Evolutionary conservation across 2,113 vertebrate species (phyloP).

Genomic region (Ibidorhyncha struthersii): DNA sequence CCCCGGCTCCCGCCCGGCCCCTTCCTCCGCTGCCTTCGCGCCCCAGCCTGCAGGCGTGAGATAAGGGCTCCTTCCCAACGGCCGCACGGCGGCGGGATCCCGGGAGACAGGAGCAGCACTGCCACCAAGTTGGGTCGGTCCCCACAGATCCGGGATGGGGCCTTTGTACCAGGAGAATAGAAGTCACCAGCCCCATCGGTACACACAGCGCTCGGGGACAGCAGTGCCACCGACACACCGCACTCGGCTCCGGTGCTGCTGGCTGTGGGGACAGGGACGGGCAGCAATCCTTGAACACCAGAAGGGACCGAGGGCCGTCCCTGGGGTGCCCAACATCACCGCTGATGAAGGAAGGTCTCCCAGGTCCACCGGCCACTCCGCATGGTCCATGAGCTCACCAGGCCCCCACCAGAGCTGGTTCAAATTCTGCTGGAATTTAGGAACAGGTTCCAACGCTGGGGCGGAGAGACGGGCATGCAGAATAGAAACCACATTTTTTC

Average conservation of each 20-base stretch:
- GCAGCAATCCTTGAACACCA: neutral
- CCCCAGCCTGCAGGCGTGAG: neutral
- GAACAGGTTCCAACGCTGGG: neutral
- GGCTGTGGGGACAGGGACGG: fast-evolving
- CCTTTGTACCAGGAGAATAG: neutral
- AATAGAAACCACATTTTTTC: slow-evolving; percentile 9
- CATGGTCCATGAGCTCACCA: fast-evolving
- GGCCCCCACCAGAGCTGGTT: neutral
- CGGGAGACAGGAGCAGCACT: neutral
- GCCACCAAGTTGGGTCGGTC: neutral
- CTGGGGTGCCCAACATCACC: neutral
- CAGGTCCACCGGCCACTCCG: fast-evolving
- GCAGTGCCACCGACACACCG: neutral
- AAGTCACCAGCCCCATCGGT: neutral
- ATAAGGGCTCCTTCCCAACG: neutral
- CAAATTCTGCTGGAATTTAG: neutral
- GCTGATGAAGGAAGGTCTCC: neutral
- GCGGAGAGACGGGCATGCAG: fast-evolving
- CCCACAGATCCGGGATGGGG: neutral
- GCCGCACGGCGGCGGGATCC: fast-evolving
- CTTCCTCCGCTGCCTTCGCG: neutral
- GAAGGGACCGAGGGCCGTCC: fast-evolving
- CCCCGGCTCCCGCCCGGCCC: neutral
- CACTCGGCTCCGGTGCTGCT: neutral
- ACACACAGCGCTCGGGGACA: neutral